Evolutionary conservation across 1,140 invertebrate species (phyloP).

Genomic region (Caenorhabditis tropicalis): DNA sequence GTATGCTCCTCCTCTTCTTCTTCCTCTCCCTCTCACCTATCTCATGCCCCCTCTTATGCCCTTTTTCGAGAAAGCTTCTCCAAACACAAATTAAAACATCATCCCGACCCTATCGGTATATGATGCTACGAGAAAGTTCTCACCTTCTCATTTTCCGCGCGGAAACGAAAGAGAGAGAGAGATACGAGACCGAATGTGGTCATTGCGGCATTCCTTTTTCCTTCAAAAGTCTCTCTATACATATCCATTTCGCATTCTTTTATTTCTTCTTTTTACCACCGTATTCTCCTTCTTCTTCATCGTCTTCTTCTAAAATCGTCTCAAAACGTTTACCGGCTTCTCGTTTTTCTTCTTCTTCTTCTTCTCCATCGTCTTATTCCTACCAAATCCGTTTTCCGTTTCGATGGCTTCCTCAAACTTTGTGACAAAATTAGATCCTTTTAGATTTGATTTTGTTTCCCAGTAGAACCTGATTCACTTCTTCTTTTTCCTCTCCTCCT

Average conservation of each 20-base stretch:
- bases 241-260: neutral
- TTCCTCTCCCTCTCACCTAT: neutral
- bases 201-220: neutral
- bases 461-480: neutral
- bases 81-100: constrained; percentile 32
- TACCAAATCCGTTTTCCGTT: neutral
- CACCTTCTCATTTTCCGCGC: neutral
- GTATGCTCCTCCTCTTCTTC: neutral
- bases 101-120: neutral
- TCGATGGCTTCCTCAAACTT: neutral
- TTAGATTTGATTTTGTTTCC: neutral
- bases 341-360: neutral
- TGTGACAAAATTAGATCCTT: neutral
- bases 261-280: neutral
- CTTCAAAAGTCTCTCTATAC: constrained; percentile 8
- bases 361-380: too few relatives aligned
- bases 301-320: neutral
- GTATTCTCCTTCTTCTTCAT: neutral
- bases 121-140: neutral
- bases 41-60: neutral
- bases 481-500: too few relatives aligned
- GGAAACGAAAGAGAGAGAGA: neutral
- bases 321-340: neutral
- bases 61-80: neutral
- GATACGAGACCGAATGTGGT: neutral